A percentile compares a stretch with the other conserved stretches of the same genome.
phyloP scores from a whole-genome alignment of 2,888 invertebrate genomes.

The Mythimna albipuncta region DNA sequence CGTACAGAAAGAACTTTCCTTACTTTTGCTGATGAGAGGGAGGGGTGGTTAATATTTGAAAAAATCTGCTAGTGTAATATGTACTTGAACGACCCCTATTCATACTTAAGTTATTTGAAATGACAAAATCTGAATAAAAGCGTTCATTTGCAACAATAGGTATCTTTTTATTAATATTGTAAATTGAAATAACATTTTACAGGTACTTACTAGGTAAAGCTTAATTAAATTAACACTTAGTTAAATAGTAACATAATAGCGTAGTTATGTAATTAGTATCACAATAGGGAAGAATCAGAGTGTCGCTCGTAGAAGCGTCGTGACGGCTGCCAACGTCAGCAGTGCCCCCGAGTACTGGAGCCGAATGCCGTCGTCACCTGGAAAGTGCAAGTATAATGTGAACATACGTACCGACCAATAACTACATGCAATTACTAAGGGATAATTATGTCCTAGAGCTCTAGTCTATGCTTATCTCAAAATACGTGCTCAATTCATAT shows the following conservation, averaged over 20 bases:
- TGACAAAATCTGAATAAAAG: slow-evolving; percentile 33
- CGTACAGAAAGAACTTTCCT: too few relatives aligned
- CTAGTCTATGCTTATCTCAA: background rate
- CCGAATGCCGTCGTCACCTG: slow-evolving; percentile 58
- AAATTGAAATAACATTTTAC: slow-evolving; percentile 43
- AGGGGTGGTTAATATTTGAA: too few relatives aligned
- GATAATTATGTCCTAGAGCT: too few relatives aligned
- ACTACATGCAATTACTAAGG: background rate
- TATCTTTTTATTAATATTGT: slow-evolving; percentile 55
- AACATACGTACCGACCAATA: background rate
- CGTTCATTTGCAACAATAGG: slow-evolving; percentile 48
- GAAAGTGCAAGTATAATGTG: slow-evolving; percentile 17
- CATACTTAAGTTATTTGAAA: background rate
- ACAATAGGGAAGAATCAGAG: slow-evolving; percentile 63
- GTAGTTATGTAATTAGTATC: slow-evolving; percentile 71
- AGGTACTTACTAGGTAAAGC: slow-evolving; percentile 60
- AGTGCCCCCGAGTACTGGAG: slow-evolving; percentile 62
- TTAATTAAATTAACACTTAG: slow-evolving; percentile 69
- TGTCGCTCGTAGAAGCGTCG: slow-evolving; percentile 50
- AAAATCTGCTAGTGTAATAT: too few relatives aligned
- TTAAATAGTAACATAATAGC: slow-evolving; percentile 50
- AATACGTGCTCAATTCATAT: background rate
- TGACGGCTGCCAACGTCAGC: slow-evolving; percentile 51
- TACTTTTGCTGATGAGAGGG: too few relatives aligned
- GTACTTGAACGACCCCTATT: background rate